Base-by-base conservation (phyloP, 2,797 vertebrate species). In the Mormyrops attenuatus region DNA sequence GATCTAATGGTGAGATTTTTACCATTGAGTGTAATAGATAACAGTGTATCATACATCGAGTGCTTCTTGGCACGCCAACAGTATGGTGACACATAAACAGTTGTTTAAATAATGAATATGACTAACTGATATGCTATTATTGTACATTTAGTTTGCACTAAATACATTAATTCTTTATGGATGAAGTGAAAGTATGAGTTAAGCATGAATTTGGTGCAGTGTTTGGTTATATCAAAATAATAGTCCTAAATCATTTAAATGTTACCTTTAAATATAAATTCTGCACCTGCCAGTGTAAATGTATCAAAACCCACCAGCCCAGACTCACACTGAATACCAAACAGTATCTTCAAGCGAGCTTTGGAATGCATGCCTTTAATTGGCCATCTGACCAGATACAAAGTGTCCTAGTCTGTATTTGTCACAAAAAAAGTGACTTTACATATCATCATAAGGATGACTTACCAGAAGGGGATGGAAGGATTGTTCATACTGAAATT, bases 291-390 rank as follows among this genome's bases (percentile, higher is more conserved):
- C 77, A 0, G 17, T 1, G 41, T 82, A 82, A 82, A 82, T 47
- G 66, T 73, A 82, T 82, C 77, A 82, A 82, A 82, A 82, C 77
- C 20, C 77, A 82, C 77, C 77, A 82, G 38, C 22, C 26, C 22
- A 52, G 47, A 86, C 85, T 86, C 49, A 86, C 85, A 20, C 47
- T 52, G 85, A 52, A 86, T 86, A 86, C 85, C 85, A 86, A 86
- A 86, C 47, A 86, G 50, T 34, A 86, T 86, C 49, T 86, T 53
- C 22, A 86, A 30, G 22, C 20, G 13, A 53, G 47, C 85, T 55
- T 52, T 34, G 49, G 22, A 53, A 86, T 82, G 26, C 22, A 86
- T 30, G 49, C 85, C 52, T 86, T 53, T 52, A 86, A 86, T 86
- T 52, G 49, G 22, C 22, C 47, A 52, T 34, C 49, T 86, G 22